Conservation (phyloP, 2,113 vertebrate genomes). For the Piliocolobus tephrosceles region DNA sequence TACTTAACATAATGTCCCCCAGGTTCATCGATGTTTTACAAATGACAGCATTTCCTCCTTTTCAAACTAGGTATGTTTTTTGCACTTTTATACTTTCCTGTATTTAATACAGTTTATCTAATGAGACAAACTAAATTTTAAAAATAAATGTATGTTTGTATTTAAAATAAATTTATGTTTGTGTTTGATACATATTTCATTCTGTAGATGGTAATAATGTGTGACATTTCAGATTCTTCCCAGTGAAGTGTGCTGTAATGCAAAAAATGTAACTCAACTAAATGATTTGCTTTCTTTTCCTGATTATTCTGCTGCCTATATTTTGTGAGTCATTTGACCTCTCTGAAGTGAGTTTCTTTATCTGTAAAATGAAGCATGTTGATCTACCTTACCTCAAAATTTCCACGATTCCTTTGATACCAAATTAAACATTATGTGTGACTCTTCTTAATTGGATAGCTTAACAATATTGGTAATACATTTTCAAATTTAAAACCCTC, state of each 20-base stretch:
- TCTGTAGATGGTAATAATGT: constrained; percentile 4
- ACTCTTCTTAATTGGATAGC: background rate
- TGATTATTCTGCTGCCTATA: background rate
- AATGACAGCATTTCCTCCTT: background rate
- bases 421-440: background rate
- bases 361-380: background rate
- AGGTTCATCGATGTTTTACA: background rate
- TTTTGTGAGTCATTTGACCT: background rate
- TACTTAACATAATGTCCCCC: background rate
- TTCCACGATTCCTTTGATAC: background rate
- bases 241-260: background rate
- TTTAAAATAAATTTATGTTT: background rate
- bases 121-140: background rate
- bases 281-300: background rate
- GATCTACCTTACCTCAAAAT: constrained; percentile 1
- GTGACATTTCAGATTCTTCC: constrained; percentile 9
- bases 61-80: background rate
- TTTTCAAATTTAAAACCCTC: constrained; percentile 25
- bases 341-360: constrained; percentile 4
- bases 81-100: constrained; percentile 26
- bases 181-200: background rate
- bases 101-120: background rate
- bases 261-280: background rate
- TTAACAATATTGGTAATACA: background rate
- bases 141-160: background rate